Base-by-base conservation (phyloP, 2,113 vertebrate genomes). In the Onychostruthus taczanowskii region DNA sequence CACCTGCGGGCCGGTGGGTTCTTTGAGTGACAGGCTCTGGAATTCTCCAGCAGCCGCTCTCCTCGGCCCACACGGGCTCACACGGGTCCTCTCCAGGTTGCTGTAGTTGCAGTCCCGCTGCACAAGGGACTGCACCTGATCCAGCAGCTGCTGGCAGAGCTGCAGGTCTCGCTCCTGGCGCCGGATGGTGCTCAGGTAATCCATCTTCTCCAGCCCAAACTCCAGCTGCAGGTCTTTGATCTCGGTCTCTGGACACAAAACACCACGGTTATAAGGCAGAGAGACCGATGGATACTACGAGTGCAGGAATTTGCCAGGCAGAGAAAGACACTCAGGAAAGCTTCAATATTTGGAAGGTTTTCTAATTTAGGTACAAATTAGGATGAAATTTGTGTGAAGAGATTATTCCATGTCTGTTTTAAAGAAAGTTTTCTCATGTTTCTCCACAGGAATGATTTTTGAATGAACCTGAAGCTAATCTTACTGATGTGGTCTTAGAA, bases 51-150 rank as follows among this genome's bases (percentile, higher is more conserved):
- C 97, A 85, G 82, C 97, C 64, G 0, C 50, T 97, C 22, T 99
- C 99, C 85, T 99, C 98, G 2, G 99, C 99, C 99, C 99, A 99
- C 50, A 93, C 37, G 0, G 98, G 98, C 81, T 99, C 98, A 0
- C 73, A 93, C 83, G 96, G 75, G 99, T 94, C 56, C 97, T 98
- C 76, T 99, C 98, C 89, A 99, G 93, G 96, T 98, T 99, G 98
- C 98, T 99, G 96, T 98, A 99, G 98, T 98, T 99, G 85, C 99
- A 99, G 97, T 99, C 98, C 0, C 98, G 80, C 28, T 97, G 96
- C 79, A 99, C 83, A 3, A 99, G 98, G 7, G 97, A 95, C 93
- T 98, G 98, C 97, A 98, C 97, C 76, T 97, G 98, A 56, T 98
- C 98, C 92, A 99, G 96, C 33, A 99, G 97, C 92, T 98, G 96